Percentiles rank a stretch among this genome's conserved stretches.
These are phyloP conservation scores for Saxidomus purpurata DNA, from an alignment of 1,140 invertebrate genomes.

Conservation along the genomic window DNA sequence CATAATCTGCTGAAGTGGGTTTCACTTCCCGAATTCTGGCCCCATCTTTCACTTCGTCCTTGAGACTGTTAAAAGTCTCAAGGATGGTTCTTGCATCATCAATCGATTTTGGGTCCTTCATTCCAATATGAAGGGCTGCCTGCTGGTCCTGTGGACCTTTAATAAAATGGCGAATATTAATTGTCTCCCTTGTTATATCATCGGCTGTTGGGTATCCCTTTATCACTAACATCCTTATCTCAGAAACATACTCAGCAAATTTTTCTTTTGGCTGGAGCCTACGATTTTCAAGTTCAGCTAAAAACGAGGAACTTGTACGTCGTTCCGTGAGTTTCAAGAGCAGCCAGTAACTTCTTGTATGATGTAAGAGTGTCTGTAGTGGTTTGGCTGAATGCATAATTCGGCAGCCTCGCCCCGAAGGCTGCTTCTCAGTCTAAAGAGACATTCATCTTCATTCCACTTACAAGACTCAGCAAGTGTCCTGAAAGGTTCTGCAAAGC, in stretches of 20 bases:
- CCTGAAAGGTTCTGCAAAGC: constrained; percentile 29
- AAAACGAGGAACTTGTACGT: constrained; percentile 41
- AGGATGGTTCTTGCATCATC: constrained; percentile 21
- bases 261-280: constrained; percentile 45
- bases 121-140: constrained; percentile 26
- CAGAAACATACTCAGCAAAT: constrained; percentile 41
- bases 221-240: constrained; percentile 36
- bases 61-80: constrained; percentile 45
- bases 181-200: constrained; percentile 35
- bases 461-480: constrained; percentile 6
- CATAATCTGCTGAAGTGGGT: not conserved
- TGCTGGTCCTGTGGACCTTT: constrained; percentile 37
- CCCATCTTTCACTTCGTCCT: constrained; percentile 26
- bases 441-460: constrained; percentile 24
- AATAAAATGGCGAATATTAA: constrained; percentile 45
- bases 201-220: constrained; percentile 56
- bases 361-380: constrained; percentile 3
- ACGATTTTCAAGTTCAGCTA: constrained; percentile 44
- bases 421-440: constrained; percentile 24
- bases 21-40: constrained; percentile 20
- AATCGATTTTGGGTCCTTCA: constrained; percentile 42
- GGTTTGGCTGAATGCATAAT: constrained; percentile 36
- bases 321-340: constrained; percentile 13
- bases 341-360: not conserved
- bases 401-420: constrained; percentile 38